These are phyloP conservation scores for Pachyramphus minor DNA, from an alignment of 2,113 vertebrate genomes.

Conservation along the genomic window DNA sequence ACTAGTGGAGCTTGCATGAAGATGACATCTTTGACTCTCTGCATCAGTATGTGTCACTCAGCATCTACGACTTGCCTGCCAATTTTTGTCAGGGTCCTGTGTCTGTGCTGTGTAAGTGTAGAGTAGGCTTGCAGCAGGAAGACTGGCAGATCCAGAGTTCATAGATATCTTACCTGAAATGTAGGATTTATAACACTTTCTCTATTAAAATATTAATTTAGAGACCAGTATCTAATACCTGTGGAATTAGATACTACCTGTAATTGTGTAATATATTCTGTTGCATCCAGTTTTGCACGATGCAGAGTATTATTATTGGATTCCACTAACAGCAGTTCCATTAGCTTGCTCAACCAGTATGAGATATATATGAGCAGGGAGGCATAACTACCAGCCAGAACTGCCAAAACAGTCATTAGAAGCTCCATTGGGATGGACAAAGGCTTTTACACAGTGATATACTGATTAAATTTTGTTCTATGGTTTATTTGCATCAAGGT, in stretches of 20 bases:
- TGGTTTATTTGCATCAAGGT: slow-evolving; percentile 78
- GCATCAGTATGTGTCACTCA: slow-evolving; percentile 80
- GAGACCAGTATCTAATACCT: slow-evolving; percentile 64
- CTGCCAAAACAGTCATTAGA: slow-evolving; percentile 79
- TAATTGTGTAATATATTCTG: slow-evolving; percentile 72
- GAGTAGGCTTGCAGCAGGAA: slow-evolving; percentile 29
- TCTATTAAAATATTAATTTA: slow-evolving; percentile 75
- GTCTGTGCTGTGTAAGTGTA: slow-evolving; percentile 39
- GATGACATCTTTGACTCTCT: slow-evolving; percentile 80
- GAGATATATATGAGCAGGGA: slow-evolving; percentile 70
- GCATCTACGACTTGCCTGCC: slow-evolving; percentile 66
- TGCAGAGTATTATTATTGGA: slow-evolving; percentile 75
- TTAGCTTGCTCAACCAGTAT: slow-evolving; percentile 74
- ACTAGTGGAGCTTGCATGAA: slow-evolving; percentile 72
- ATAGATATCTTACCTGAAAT: slow-evolving; percentile 61
- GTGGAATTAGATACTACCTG: slow-evolving; percentile 72
- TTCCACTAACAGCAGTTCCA: slow-evolving; percentile 76
- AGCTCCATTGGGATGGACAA: slow-evolving; percentile 72
- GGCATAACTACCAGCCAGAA: slow-evolving; percentile 70
- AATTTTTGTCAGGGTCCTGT: slow-evolving; percentile 68
- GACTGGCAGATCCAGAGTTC: slow-evolving; percentile 41
- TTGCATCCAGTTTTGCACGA: slow-evolving; percentile 68
- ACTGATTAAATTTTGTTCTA: slow-evolving; percentile 76
- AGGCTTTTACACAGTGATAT: slow-evolving; percentile 73
- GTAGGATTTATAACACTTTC: slow-evolving; percentile 66